Percentiles rank a stretch among this genome's conserved stretches.
Evolutionary conservation across 2,888 invertebrate genomes (phyloP).

Genomic region (Rhagophthalmus giganteus): DNA sequence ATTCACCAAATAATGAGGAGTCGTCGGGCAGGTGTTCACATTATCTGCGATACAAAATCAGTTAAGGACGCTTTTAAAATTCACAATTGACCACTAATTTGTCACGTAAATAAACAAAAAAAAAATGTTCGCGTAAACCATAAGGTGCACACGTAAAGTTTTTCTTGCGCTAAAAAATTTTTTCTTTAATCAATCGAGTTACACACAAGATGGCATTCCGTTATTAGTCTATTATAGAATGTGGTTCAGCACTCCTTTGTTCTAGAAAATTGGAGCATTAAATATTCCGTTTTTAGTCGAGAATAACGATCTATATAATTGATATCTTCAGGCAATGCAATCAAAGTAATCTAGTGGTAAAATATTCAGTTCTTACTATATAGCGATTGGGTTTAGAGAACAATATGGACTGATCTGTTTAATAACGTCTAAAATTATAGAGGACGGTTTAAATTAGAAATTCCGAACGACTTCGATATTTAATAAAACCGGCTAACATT

Average conservation of each 20-base stretch:
- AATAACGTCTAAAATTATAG: slow-evolving; percentile 53
- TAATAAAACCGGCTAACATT: too few relatives aligned
- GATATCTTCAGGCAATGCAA: slow-evolving; percentile 55
- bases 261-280: slow-evolving; percentile 50
- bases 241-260: slow-evolving; percentile 48
- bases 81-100: slow-evolving; percentile 19
- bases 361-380: slow-evolving; percentile 52
- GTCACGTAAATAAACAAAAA: slow-evolving; percentile 15
- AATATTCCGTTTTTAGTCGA: slow-evolving; percentile 54
- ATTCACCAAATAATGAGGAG: too few relatives aligned
- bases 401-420: slow-evolving; percentile 53
- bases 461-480: not conserved
- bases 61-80: slow-evolving; percentile 15
- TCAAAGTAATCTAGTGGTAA: slow-evolving; percentile 54
- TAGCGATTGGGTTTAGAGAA: slow-evolving; percentile 49
- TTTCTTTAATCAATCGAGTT: too few relatives aligned
- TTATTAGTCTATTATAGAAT: slow-evolving; percentile 20
- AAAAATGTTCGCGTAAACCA: too few relatives aligned
- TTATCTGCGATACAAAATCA: slow-evolving; percentile 14
- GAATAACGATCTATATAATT: slow-evolving; percentile 57
- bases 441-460: slow-evolving; percentile 26
- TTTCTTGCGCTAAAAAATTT: too few relatives aligned
- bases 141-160: too few relatives aligned
- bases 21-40: slow-evolving; percentile 17
- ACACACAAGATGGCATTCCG: too few relatives aligned